phyloP scores from a whole-genome alignment of 2,888 invertebrate genomes.

The Drosophila anceps region DNA sequence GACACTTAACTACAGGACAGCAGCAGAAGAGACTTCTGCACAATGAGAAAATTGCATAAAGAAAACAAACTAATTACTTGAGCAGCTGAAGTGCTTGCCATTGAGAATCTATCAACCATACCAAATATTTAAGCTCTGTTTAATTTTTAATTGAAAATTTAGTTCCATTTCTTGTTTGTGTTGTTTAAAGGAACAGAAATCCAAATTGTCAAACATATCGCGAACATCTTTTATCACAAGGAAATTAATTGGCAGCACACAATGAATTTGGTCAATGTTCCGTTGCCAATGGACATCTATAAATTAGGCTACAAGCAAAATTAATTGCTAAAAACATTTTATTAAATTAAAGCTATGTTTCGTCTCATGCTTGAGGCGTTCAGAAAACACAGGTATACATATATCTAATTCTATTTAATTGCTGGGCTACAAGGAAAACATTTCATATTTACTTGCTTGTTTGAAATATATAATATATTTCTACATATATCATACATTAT shows the following conservation, averaged over 20 bases:
- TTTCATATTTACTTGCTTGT: neutral
- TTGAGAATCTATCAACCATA: constrained; percentile 4
- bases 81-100: constrained; percentile 3
- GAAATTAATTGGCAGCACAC: constrained; percentile 35
- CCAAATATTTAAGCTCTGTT: constrained; percentile 1
- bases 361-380: neutral
- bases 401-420: neutral
- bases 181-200: neutral
- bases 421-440: too few relatives aligned
- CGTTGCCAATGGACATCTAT: constrained; percentile 21
- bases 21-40: constrained; percentile 2
- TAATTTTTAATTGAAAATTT: neutral
- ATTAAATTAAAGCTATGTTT: constrained; percentile 22
- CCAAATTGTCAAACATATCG: neutral
- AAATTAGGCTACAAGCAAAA: constrained; percentile 28
- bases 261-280: constrained; percentile 27
- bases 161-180: neutral
- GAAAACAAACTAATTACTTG: constrained; percentile 36
- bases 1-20: constrained; percentile 20
- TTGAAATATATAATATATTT: neutral
- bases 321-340: constrained; percentile 29
- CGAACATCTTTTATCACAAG: neutral
- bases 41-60: constrained; percentile 13
- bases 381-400: neutral
- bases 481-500: neutral